Base-by-base conservation (phyloP, 2,797 vertebrate genomes). In the Sebastes miniatus region DNA sequence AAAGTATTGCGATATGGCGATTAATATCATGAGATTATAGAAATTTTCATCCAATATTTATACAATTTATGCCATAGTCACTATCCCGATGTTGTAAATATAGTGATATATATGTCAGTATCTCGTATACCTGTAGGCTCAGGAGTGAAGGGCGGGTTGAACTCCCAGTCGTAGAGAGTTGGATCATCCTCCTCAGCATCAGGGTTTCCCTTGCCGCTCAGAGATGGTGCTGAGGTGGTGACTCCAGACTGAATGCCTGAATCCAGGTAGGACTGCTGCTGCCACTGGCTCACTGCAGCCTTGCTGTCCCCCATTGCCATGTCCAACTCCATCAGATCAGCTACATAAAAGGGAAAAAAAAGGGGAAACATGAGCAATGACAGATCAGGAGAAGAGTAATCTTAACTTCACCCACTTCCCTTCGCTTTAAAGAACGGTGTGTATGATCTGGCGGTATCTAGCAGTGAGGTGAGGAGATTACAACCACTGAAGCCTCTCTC, bases 251-350 rank as follows among this genome's bases (percentile, higher is more conserved):
- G 98, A 89, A 99, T 99, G 27, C 99, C 99, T 87, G 99, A 99
- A 91, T 99, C 99, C 95, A 99, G 93, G 88, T 99, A 99, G 0
- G 97, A 98, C 69, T 99, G 98, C 75, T 99, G 98, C 93, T 99
- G 98, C 99, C 99, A 99, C 36, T 99, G 98, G 89, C 97, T 98
- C 47, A 99, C 99, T 29, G 98, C 98, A 59, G 95, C 97, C 93
- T 99, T 99, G 76, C 97, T 96, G 92, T 99, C 99, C n/a, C 99
- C 99, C 97, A 99, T 98, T 31, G 97, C 98, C 98, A 99, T 99
- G 93, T 99, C 99, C 91, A 99, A 87, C 93, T 99, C 99, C 98
- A 99, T 99, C 94, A 99, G 93, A 94, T 99, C 99, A 95, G 99
- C 98, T 99, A 68, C 11, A 83, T 1, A 73, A 39, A 70, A n/a